These are phyloP conservation scores for Campoletis raptor DNA, from an alignment of 2,888 invertebrate genomes.

Conservation along the genomic window DNA sequence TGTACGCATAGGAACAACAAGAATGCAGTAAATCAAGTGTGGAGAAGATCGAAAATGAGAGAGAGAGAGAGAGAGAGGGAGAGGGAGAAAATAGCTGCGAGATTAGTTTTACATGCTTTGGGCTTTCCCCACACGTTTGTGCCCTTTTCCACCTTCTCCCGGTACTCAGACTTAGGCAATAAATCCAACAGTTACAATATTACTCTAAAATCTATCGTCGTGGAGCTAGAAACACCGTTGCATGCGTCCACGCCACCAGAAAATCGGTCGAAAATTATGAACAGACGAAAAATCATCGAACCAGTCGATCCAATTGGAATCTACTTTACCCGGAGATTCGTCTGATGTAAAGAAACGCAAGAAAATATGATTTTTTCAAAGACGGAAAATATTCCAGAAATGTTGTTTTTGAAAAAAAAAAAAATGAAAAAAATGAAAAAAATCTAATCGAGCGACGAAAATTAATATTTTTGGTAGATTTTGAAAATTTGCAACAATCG, in stretches of 20 bases:
- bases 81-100: background rate
- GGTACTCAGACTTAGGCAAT: background rate
- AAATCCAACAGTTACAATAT: background rate
- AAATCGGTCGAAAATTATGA: background rate
- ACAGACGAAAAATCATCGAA: background rate
- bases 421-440: background rate
- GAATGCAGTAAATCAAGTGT: background rate
- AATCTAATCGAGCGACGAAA: background rate
- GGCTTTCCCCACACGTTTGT: background rate
- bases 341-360: background rate
- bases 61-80: background rate
- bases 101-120: slow-evolving; percentile 1
- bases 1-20: background rate
- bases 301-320: background rate
- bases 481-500: background rate
- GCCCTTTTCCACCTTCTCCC: slow-evolving; percentile 21
- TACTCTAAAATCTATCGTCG: slow-evolving; percentile 3
- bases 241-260: background rate
- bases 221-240: background rate
- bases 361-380: too few relatives aligned
- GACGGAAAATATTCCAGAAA: background rate
- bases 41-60: background rate
- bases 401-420: background rate
- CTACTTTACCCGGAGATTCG: background rate
- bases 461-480: background rate